Evolutionary conservation across 2,888 invertebrate genomes (phyloP), one percentile per base, ranked within the genome.

Genomic region (Leptarthrus brevirostris): DNA sequence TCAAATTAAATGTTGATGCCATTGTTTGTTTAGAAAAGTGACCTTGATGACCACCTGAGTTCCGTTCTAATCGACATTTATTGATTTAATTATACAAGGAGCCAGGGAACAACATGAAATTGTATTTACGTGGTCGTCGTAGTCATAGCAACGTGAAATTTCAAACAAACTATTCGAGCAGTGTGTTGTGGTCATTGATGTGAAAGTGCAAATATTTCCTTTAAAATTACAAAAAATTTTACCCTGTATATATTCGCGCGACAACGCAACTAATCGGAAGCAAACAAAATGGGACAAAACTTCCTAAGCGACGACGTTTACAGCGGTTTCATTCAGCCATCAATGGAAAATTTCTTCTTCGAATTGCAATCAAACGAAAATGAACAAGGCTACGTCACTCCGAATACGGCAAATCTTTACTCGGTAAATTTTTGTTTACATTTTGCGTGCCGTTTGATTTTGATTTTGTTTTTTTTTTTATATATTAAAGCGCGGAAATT

Each of bases 251-350:
- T n/a, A n/a, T n/a, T n/a, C n/a, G 30, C 30, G 30, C 30, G 30
- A 8, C 30, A 30, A 30, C 3, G 4, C 30, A 8, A 30, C 30
- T n/a, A n/a, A 30, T 30, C 30, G n/a, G 8, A 3, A 26, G 8
- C 24, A 26, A 26, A 40, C 14, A 44, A 69, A 49, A 69, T 69
- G 52, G 20, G 52, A 52, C 69, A 72, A 12, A 34, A 58, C 10
- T 56, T 72, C 12, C 3, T 30, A 8, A 26, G 18, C 12, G 61
- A 72, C 22, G 72, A 72, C 18, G 30, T 72, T 5, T 72, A 72
- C 47, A 61, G 22, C 12, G 61, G 61, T 1, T 72, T 72, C 44
- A 20, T 30, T n/a, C 58, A 72, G 47, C 61, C 72, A 34, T 47
- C 61, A 5, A 26, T 72, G 49, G 72, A 72, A 14, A 49, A 30